Evolutionary conservation across 2,888 invertebrate genomes (phyloP), one percentile per base, ranked within the genome.

Genomic region (Hyposoter dolosus): DNA sequence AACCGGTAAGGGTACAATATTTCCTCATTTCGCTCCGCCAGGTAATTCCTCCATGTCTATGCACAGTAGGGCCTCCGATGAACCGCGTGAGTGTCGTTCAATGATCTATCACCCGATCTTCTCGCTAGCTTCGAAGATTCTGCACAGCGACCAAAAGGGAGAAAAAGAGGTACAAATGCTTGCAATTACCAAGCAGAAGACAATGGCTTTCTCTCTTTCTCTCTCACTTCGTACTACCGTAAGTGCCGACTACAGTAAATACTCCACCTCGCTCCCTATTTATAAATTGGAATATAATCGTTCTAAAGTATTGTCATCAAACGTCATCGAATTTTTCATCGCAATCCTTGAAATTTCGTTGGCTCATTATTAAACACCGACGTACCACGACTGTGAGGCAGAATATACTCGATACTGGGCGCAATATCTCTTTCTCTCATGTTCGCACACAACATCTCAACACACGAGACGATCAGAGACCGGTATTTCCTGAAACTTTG

Each of bases 401-500:
- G 60, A 28, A 79, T 47, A 43, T 19, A 47, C 47, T 3, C 74
- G 81, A 43, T 15, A 63, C 45, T 74, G 71, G 77, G 50, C 65
- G 79, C 65, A 68, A 53, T 28, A 28, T 60, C 23, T 60, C 28
- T 60, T 40, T 40, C 28, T 50, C 47, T n/a, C 56, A n/a, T n/a
- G 40, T 28, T 56, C 43, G n/a, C 56, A 43, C 32, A 60, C 56
- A 43, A 69, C 53, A 47, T 40, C 45, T 23, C 56, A 47, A 23
- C 40, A 23, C 40, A 23, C 76, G 74, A 79, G 63, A 79, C 53
- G 65, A 66, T 68, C 56, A 50, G 53, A 74, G 74, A 82, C 85
- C 85, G 85, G 83, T 86, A 81, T 86, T 86, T 86, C 86, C 86
- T 81, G 86, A 83, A 83, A 83, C 86, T 83, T 74, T 83, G 80